A percentile compares a stretch with the other conserved stretches of the same genome.
These are phyloP conservation scores for Idaea dimidiata DNA, from an alignment of 2,888 invertebrate genomes.

Conservation along the genomic window DNA sequence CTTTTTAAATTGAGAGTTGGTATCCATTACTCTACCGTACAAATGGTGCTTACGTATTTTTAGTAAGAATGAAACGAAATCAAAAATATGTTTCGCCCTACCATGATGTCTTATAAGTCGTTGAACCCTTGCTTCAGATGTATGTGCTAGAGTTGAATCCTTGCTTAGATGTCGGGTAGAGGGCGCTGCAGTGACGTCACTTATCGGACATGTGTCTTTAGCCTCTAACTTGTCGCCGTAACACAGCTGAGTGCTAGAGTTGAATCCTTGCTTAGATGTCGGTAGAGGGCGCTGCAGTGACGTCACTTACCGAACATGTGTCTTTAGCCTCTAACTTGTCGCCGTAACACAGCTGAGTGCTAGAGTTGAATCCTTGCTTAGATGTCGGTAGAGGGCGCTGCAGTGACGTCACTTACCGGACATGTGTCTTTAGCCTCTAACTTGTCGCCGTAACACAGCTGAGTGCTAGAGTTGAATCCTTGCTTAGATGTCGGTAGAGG, in stretches of 20 bases:
- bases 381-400: slow-evolving; percentile 14
- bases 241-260: slow-evolving; percentile 22
- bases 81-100: slow-evolving; percentile 18
- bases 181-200: slow-evolving; percentile 10
- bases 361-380: slow-evolving; percentile 18
- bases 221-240: slow-evolving; percentile 18
- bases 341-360: slow-evolving; percentile 25
- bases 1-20: too few relatives aligned
- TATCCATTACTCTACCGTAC: too few relatives aligned
- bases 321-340: slow-evolving; percentile 14
- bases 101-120: slow-evolving; percentile 21
- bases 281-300: slow-evolving; percentile 8
- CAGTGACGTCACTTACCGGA: slow-evolving; percentile 18
- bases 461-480: slow-evolving; percentile 19
- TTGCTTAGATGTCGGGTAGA: too few relatives aligned
- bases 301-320: slow-evolving; percentile 25
- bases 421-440: slow-evolving; percentile 19
- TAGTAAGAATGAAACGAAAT: too few relatives aligned
- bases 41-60: too few relatives aligned
- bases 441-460: slow-evolving; percentile 24
- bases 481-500: slow-evolving; percentile 14
- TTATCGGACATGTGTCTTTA: slow-evolving; percentile 20
- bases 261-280: slow-evolving; percentile 17
- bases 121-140: slow-evolving; percentile 19
- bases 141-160: slow-evolving; percentile 11